These are phyloP conservation scores for Pelobates cultripes DNA, from an alignment of 2,797 vertebrate species.

Conservation along the genomic window DNA sequence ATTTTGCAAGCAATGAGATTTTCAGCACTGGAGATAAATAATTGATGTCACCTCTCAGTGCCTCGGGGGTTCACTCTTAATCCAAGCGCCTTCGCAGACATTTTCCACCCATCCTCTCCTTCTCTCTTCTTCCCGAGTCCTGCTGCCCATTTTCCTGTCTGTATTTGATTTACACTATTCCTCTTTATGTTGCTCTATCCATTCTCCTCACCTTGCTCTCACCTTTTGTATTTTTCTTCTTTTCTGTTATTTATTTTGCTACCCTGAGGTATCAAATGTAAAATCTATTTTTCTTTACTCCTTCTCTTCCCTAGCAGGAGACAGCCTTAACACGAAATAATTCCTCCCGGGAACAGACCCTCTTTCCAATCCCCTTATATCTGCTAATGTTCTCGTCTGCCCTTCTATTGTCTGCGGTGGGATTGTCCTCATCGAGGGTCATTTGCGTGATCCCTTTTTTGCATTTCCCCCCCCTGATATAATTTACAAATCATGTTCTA, in stretches of 20 bases:
- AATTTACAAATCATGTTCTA: not conserved
- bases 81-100: not conserved
- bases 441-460: not conserved
- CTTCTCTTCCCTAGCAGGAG: not conserved
- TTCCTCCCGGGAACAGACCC: not conserved
- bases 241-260: not conserved
- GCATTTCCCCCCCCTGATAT: not conserved
- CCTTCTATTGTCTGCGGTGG: not conserved
- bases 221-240: not conserved
- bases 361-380: not conserved
- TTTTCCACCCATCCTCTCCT: not conserved
- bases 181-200: not conserved
- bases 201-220: not conserved
- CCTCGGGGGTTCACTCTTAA: not conserved
- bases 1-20: not conserved
- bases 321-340: not conserved
- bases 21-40: not conserved
- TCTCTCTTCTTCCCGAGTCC: not conserved
- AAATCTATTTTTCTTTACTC: not conserved
- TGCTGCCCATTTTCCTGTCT: not conserved
- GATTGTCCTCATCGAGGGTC: not conserved
- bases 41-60: constrained; percentile 2
- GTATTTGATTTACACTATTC: not conserved
- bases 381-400: not conserved
- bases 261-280: not conserved